phyloP scores from a whole-genome alignment of 2,113 vertebrate species.

The Lamprologus sp. region DNA sequence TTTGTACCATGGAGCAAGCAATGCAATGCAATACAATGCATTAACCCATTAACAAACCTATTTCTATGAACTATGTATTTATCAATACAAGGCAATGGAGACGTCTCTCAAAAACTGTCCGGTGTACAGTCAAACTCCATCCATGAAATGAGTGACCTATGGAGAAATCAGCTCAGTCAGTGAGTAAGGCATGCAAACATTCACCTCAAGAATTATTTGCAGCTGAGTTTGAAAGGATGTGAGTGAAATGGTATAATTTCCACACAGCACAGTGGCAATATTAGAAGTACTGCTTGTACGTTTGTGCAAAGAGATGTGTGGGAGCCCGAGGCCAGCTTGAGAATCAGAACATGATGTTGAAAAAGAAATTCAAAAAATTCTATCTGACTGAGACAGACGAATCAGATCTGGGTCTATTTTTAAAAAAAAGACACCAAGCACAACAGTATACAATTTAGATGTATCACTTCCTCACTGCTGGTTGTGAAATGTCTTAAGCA shows the following conservation, averaged over 20 bases:
- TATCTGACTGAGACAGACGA: background rate
- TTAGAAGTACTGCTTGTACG: background rate
- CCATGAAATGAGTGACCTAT: background rate
- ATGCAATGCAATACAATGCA: background rate
- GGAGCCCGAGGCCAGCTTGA: background rate
- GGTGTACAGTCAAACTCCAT: background rate
- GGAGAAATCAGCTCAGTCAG: background rate
- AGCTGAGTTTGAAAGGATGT: background rate
- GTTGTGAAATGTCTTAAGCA: background rate
- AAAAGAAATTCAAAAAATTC: background rate
- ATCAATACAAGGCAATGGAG: background rate
- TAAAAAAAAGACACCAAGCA: background rate
- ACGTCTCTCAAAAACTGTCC: background rate
- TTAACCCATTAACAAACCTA: background rate
- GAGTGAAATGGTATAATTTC: background rate
- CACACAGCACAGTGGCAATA: background rate
- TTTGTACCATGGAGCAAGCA: background rate
- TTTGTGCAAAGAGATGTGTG: background rate
- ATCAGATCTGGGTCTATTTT: background rate
- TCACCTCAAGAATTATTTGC: background rate
- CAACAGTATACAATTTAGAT: background rate
- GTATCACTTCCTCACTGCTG: background rate
- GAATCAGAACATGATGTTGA: background rate
- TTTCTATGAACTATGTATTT: background rate
- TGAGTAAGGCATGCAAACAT: background rate